Evolutionary conservation across 2,113 vertebrate genomes (phyloP), one percentile per base, ranked within the genome.

Genomic region (Myotis lucifugus): DNA sequence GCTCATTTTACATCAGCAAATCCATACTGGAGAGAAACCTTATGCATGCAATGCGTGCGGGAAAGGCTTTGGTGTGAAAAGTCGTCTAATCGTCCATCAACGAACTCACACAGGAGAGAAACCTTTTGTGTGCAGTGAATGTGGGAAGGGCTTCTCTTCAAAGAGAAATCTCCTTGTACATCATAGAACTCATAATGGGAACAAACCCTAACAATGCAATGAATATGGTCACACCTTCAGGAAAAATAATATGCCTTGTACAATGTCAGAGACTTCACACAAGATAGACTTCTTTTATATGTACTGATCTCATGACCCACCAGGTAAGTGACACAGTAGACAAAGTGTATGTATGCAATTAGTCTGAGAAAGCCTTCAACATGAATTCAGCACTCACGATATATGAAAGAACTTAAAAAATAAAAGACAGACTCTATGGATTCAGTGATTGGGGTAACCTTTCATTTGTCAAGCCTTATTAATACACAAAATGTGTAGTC

Each of bases 21-120:
- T 90, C 54, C 97, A 97, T 72, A 95, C 95, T 52, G 95, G 96
- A 90, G 96, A 97, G 81, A 96, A 96, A 79, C 93, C 96, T 64
- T 94, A 92, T 23, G 93, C 54, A 21, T 97, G 96, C 37, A 46
- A 73, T 76, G 92, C 96, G 21, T 96, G 96, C 78, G 93, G 96
- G 10, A 97, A 95, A 67, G 96, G 91, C 67, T 97, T 97, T 23
- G 40, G 64, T 48, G 90, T 94, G 82, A 97, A 94, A 83, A 97
- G 90, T 64, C 83, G 90, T 40, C 87, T 97, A 25, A 73, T 90
- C 0, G 85, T 97, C 90, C 97, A 98, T 85, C 85, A 86, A 14
- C 84, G 92, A 54, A 95, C 92, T 42, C 97, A 97, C 66, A 96
- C 93, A 9, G 94, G 90, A 54, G 96, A 97, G 59, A 97, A 97